Conservation (phyloP, 2,888 invertebrate genomes). For the Tortrix viridana region DNA sequence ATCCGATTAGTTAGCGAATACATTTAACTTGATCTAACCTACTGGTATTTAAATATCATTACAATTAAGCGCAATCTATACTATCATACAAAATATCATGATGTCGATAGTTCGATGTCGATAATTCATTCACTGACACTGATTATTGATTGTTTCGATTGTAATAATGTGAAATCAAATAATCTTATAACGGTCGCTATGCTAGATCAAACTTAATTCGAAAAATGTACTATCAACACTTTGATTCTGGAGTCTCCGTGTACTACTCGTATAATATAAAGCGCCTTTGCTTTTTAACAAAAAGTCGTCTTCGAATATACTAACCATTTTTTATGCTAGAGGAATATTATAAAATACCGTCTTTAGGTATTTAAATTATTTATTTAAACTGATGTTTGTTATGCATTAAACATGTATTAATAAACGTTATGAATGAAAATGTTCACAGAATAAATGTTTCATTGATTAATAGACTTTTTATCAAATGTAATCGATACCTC, state of each 20-base stretch:
- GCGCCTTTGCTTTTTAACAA: too few species aligned
- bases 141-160: slow-evolving; percentile 29
- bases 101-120: not conserved
- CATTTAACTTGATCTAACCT: not conserved
- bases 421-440: not conserved
- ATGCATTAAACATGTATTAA: too few species aligned
- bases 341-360: too few species aligned
- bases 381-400: too few species aligned
- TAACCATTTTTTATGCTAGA: too few species aligned
- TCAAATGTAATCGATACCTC: slow-evolving; percentile 57
- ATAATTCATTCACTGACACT: slow-evolving; percentile 12
- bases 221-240: not conserved
- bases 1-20: slow-evolving; percentile 15
- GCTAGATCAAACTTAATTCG: not conserved
- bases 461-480: slow-evolving; percentile 57
- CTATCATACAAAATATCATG: not conserved
- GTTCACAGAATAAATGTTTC: not conserved
- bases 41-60: slow-evolving; percentile 7
- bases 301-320: too few species aligned
- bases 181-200: not conserved
- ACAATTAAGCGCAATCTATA: not conserved
- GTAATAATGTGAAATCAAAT: slow-evolving; percentile 8
- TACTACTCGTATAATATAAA: too few species aligned
- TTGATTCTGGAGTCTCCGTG: too few species aligned
- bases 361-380: too few species aligned